Base-by-base conservation (phyloP, 2,888 invertebrate species). In the Stomorhina lunata region DNA sequence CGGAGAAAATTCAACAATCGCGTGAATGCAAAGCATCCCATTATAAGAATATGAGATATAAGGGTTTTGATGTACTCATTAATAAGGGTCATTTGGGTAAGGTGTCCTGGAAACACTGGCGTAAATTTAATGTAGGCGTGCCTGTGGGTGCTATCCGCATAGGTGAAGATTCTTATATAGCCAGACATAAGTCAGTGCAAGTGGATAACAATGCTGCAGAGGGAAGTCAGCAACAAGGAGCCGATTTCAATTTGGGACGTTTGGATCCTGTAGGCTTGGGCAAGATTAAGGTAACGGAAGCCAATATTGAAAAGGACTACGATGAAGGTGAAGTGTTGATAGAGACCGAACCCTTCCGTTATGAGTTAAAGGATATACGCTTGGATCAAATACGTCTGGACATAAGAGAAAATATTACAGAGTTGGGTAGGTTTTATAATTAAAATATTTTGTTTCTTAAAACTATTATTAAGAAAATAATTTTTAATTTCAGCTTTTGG, bases 21-120 rank as follows among this genome's bases (percentile, higher is more conserved):
- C 93, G 93, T 71, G 92, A 93, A 9, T 96, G 96, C 88, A 93
- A 94, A 37, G 94, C 95, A 6, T 94, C 95, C 15, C 90, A 93
- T 71, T 92, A 93, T 84, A 92, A 93, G 22, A 93, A 91, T 85
- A 93, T 92, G 29, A 93, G 93, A 86, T 93, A 93, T 87, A 92
- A 92, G 61, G 90, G 92, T 40, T 95, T 95, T 89, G 95, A 96
- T 88, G 93, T 96, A 27, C 92, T 96, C 63, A 93, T 95, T 88
- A 96, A 96, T 89, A 93, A 94, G 82, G 96, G 96, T 86, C 94
- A 94, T 84, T 94, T 96, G 78, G 95, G 95, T 1, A 92, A 95
- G 75, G 92, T 96, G 50, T 93, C 93, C 82, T 97, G 97, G 97
- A 93, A 93, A 50, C 91, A 92, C n/a, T 96, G 96, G 95, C 92